Percentiles rank a stretch among this genome's conserved stretches.
Evolutionary conservation across 2,797 vertebrate genomes (phyloP).

Genomic region (Glyptemys insculpta): DNA sequence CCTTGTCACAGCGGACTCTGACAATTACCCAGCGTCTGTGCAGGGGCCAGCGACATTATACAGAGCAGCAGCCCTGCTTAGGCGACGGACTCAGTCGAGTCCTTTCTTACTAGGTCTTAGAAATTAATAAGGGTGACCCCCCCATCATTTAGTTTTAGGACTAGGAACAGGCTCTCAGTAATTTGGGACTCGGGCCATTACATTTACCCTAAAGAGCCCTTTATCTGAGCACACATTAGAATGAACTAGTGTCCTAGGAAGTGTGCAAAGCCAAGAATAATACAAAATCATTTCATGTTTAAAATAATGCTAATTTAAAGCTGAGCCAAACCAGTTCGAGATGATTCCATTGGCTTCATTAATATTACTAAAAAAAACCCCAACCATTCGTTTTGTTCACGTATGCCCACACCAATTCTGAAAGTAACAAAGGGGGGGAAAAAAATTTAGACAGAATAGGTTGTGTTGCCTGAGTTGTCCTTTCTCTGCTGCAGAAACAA

Average conservation of each 20-base stretch:
- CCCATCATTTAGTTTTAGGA: not conserved
- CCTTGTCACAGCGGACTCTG: slow-evolving; percentile 23
- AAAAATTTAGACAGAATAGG: not conserved
- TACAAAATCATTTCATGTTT: not conserved
- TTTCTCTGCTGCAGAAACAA: not conserved
- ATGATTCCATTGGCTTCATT: not conserved
- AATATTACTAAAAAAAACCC: not conserved
- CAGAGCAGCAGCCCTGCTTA: not conserved
- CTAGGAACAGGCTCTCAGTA: not conserved
- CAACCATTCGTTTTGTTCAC: not conserved
- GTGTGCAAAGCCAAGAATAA: not conserved
- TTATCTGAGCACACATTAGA: not conserved
- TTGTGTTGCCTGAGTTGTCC: not conserved
- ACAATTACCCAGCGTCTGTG: slow-evolving; percentile 7
- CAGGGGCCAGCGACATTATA: not conserved
- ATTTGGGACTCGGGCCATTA: not conserved
- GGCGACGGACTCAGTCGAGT: not conserved
- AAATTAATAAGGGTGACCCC: not conserved
- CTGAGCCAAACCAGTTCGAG: not conserved
- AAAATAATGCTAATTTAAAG: not conserved
- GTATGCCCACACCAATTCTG: not conserved
- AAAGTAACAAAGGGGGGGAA: not conserved
- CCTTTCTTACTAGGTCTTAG: not conserved
- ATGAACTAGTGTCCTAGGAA: not conserved
- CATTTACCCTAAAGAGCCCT: not conserved